Percentiles rank a stretch among this genome's conserved stretches.
These are phyloP conservation scores for Sterna hirundo DNA, from an alignment of 2,113 vertebrate species.

Conservation along the genomic window DNA sequence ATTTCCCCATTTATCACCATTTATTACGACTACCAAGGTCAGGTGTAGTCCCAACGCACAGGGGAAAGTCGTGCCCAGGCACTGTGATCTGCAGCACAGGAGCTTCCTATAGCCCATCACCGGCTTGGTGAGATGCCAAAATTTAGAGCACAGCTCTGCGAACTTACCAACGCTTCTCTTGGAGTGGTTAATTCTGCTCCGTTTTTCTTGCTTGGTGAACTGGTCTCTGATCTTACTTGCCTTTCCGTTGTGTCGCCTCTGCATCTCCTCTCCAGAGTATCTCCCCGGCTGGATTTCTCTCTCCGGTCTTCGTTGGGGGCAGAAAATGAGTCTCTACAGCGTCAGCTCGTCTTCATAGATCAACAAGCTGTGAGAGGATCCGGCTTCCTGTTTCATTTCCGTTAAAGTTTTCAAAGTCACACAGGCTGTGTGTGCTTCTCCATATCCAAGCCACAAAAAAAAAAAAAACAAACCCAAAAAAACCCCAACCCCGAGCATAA, in stretches of 20 bases:
- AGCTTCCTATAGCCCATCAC: neutral
- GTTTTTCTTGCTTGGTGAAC: neutral
- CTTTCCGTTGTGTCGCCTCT: neutral
- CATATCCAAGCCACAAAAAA: slow-evolving; percentile 20
- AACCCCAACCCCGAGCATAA: neutral
- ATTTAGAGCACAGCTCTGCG: neutral
- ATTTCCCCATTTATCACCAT: neutral
- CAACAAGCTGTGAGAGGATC: slow-evolving; percentile 12
- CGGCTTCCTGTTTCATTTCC: slow-evolving; percentile 68
- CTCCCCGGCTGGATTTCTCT: neutral
- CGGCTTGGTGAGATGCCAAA: neutral
- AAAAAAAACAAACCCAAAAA: neutral
- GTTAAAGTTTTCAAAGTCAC: neutral
- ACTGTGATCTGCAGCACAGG: neutral
- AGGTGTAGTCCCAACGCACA: neutral
- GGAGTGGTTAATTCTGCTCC: neutral
- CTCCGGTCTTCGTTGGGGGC: neutral
- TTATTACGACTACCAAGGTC: neutral
- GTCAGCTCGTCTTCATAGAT: neutral
- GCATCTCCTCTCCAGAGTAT: neutral
- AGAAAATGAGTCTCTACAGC: neutral
- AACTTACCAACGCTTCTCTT: neutral
- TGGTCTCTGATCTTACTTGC: neutral
- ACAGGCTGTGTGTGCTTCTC: neutral
- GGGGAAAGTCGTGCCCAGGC: neutral